Conservation (phyloP, 2,797 vertebrate species). For the Lophotriccus pileatus region DNA sequence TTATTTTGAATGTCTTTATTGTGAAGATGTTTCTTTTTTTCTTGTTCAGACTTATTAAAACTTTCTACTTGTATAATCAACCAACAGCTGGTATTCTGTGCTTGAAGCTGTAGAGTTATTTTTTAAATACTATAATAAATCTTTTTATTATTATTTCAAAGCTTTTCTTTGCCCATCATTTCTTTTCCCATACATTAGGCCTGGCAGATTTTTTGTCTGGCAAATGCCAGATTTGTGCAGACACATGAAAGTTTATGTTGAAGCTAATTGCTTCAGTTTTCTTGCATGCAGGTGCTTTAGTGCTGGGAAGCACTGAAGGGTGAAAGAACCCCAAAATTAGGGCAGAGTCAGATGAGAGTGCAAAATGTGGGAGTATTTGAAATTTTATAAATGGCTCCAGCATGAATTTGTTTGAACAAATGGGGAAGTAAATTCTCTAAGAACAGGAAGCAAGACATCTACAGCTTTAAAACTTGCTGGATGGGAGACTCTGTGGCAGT, state of each 20-base stretch:
- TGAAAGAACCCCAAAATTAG: background rate
- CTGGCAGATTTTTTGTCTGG: background rate
- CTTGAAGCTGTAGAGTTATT: background rate
- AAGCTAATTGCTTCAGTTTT: background rate
- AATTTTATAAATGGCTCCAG: background rate
- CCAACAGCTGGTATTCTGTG: background rate
- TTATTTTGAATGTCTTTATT: background rate
- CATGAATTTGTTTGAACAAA: background rate
- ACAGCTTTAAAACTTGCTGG: background rate
- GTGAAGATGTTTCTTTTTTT: background rate
- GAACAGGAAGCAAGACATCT: background rate
- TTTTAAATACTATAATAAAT: background rate
- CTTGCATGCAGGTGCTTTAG: background rate
- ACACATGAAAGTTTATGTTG: background rate
- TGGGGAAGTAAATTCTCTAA: background rate
- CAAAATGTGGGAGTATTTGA: background rate
- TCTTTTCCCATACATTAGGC: background rate
- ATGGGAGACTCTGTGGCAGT: background rate
- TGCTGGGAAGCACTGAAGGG: background rate
- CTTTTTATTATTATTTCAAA: constrained; percentile 6
- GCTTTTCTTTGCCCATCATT: background rate
- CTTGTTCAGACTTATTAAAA: background rate
- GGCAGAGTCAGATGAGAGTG: background rate
- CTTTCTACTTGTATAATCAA: background rate
- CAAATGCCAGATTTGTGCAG: background rate